Evolutionary conservation across 2,888 invertebrate species (phyloP).

Genomic region (Agrotis ipsilon): DNA sequence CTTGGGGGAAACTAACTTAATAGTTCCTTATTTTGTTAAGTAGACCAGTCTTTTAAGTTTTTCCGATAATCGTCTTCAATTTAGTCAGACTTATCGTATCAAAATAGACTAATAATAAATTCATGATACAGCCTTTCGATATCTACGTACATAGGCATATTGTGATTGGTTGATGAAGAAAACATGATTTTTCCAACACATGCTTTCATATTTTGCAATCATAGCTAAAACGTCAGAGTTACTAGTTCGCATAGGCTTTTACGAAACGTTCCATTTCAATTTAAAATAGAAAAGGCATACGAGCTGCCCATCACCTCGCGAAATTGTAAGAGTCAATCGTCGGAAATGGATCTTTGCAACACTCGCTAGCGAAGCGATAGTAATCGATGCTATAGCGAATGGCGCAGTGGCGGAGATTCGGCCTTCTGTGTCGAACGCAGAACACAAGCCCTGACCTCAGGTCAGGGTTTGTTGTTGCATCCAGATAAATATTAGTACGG

Average conservation of each 20-base stretch:
- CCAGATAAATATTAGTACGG: constrained; percentile 34
- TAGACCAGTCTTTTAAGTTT: no score
- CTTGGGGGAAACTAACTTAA: constrained; percentile 6
- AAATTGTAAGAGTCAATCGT: constrained; percentile 37
- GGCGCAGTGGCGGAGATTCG: constrained; percentile 45
- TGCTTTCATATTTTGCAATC: background rate
- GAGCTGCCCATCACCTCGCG: constrained; percentile 8
- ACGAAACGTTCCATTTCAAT: constrained; percentile 17
- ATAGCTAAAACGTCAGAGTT: background rate
- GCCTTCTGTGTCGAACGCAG: constrained; percentile 39
- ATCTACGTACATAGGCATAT: background rate
- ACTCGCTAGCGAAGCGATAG: constrained; percentile 9
- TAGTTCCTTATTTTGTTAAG: background rate
- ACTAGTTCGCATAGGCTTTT: background rate
- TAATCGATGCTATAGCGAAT: constrained; percentile 45
- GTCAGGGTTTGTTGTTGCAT: constrained; percentile 43
- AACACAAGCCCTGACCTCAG: constrained; percentile 28
- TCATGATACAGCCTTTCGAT: background rate
- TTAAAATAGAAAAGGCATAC: constrained; percentile 22
- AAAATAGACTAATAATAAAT: no score
- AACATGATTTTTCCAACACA: no score
- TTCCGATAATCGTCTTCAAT: no score
- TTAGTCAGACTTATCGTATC: no score
- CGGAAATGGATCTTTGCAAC: constrained; percentile 46
- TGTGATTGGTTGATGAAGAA: background rate